Evolutionary conservation across 1,140 invertebrate species (phyloP).

Genomic region (Scaptodrosophila lebanonensis): DNA sequence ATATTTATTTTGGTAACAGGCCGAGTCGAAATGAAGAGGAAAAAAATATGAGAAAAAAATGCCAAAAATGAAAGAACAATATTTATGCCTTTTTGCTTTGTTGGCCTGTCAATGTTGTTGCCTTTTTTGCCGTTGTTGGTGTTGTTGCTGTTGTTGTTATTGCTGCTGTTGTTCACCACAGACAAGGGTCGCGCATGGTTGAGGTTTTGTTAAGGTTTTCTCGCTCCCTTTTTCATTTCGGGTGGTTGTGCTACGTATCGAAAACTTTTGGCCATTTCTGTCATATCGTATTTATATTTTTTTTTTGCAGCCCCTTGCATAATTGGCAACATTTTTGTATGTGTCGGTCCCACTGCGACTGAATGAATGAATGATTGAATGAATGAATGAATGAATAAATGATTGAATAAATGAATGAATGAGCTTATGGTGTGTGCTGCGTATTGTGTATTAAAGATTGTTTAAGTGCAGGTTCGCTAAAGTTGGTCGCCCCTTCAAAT

Average conservation of each 20-base stretch:
- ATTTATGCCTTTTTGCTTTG: constrained; percentile 57
- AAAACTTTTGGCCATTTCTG: constrained; percentile 53
- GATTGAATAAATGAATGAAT: not conserved
- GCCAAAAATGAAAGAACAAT: constrained; percentile 22
- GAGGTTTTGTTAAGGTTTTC: constrained; percentile 26
- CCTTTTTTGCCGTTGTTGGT: constrained; percentile 3
- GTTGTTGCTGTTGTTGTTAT: no score
- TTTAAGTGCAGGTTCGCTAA: no score
- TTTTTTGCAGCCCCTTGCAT: constrained; percentile 60
- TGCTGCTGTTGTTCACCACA: constrained; percentile 39
- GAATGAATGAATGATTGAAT: no score
- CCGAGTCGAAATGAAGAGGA: no score
- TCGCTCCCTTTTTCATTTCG: constrained; percentile 27
- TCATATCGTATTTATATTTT: constrained; percentile 73
- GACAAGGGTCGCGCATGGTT: constrained; percentile 52
- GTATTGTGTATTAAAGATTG: no score
- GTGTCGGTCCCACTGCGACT: no score
- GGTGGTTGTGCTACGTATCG: constrained; percentile 22
- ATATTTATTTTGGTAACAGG: no score
- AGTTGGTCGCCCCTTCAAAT: no score
- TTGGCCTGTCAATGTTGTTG: constrained; percentile 49
- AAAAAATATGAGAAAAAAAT: not conserved
- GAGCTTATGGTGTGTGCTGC: no score
- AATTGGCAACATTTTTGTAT: constrained; percentile 52
- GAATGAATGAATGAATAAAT: no score